These are phyloP conservation scores for Tyto alba DNA, from an alignment of 2,113 vertebrate species.

Conservation along the genomic window DNA sequence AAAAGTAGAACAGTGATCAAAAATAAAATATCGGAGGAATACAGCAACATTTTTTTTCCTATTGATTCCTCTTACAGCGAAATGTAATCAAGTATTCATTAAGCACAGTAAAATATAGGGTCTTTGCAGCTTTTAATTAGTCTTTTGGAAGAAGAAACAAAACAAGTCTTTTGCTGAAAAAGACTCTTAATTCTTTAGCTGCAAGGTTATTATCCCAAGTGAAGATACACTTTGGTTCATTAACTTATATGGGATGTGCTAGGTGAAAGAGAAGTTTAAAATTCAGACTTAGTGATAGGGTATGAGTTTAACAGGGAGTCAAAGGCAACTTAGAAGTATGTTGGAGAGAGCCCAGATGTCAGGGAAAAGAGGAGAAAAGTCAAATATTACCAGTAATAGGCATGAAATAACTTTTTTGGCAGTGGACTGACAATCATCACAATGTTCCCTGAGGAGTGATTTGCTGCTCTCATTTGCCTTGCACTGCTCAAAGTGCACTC, in stretches of 20 bases:
- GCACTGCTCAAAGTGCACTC: not conserved
- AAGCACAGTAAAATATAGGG: not conserved
- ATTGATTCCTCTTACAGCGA: not conserved
- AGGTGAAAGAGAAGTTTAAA: not conserved
- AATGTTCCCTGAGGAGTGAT: not conserved
- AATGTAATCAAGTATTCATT: not conserved
- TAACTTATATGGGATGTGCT: not conserved
- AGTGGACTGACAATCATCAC: not conserved
- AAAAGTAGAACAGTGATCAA: not conserved
- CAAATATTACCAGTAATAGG: not conserved
- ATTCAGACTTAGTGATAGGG: not conserved
- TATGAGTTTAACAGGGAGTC: not conserved
- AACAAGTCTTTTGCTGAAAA: not conserved
- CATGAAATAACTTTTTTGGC: constrained; percentile 6
- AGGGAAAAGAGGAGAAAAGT: not conserved
- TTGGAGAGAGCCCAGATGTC: not conserved
- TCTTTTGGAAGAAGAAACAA: not conserved
- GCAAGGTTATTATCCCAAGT: not conserved
- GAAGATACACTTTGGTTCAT: not conserved
- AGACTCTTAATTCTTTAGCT: not conserved
- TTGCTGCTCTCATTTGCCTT: not conserved
- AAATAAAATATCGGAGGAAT: not conserved
- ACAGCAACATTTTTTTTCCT: not conserved
- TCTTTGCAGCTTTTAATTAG: not conserved
- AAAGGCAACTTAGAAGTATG: not conserved